Evolutionary conservation across 2,888 invertebrate genomes (phyloP).

Genomic region (Emmelina monodactyla): DNA sequence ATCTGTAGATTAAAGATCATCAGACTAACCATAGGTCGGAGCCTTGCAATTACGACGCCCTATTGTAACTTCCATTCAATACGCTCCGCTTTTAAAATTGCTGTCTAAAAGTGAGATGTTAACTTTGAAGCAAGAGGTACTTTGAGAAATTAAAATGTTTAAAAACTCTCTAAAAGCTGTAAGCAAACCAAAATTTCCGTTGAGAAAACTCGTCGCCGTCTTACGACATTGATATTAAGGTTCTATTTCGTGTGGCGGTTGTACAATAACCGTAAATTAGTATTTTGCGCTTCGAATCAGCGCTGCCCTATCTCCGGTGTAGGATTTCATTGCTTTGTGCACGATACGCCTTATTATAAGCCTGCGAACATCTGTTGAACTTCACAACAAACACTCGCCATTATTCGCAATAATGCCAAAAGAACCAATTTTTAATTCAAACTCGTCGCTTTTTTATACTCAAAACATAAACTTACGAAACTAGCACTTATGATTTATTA

Average conservation of each 20-base stretch:
- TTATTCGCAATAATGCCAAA: conserved; percentile 27
- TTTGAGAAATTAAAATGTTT: conserved; percentile 55
- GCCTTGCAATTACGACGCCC: background rate
- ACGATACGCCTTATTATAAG: conserved; percentile 64
- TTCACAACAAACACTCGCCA: conserved; percentile 27
- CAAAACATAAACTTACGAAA: no score
- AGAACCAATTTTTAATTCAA: background rate
- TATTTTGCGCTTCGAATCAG: conserved; percentile 40
- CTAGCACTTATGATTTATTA: no score
- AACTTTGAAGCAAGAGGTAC: conserved; percentile 44
- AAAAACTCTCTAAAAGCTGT: conserved; percentile 15
- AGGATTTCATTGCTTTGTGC: conserved; percentile 62
- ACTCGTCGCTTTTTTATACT: no score
- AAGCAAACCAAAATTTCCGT: conserved; percentile 2
- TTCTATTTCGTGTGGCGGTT: no score
- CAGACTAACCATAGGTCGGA: background rate
- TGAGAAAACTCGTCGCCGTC: no score
- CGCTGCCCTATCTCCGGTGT: conserved; percentile 61
- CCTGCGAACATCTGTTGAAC: conserved; percentile 54
- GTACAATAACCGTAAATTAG: no score
- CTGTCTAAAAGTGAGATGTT: conserved; percentile 21
- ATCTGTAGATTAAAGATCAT: conserved; percentile 25
- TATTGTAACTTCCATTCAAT: conserved; percentile 1
- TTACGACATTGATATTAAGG: no score
- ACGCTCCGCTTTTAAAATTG: background rate